These are phyloP conservation scores for Phasia obesa DNA, from an alignment of 2,888 invertebrate genomes.

Conservation along the genomic window DNA sequence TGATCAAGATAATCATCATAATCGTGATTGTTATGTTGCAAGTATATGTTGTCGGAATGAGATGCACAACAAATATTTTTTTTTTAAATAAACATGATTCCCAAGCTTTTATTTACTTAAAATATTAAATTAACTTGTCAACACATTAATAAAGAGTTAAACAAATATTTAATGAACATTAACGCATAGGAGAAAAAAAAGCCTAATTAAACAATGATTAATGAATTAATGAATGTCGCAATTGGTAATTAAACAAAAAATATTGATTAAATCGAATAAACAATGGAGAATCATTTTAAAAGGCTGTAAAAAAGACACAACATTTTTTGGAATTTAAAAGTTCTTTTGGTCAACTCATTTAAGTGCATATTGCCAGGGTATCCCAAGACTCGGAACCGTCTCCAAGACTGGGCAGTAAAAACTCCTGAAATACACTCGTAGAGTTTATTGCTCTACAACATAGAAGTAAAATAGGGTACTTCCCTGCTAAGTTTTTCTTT, in stretches of 20 bases:
- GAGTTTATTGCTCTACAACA: too few species aligned
- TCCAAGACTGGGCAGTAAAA: too few species aligned
- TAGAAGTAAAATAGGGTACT: too few species aligned
- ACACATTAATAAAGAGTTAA: constrained; percentile 62
- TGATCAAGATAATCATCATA: neutral
- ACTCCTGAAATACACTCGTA: too few species aligned
- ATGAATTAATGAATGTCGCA: constrained; percentile 41
- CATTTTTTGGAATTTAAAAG: too few species aligned
- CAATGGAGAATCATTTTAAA: neutral
- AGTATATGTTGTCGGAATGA: neutral
- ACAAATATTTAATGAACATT: constrained; percentile 60
- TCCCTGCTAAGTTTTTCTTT: too few species aligned
- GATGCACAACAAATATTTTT: neutral
- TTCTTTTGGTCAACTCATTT: too few species aligned
- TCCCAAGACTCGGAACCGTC: too few species aligned
- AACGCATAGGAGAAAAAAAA: constrained; percentile 8
- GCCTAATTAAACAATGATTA: constrained; percentile 28
- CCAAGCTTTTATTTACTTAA: constrained; percentile 46
- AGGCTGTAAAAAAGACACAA: too few species aligned
- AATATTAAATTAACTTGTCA: constrained; percentile 53
- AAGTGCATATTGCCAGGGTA: too few species aligned
- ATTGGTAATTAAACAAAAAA: neutral
- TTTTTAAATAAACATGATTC: constrained; percentile 11
- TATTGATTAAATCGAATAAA: neutral
- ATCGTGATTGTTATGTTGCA: neutral